Base-by-base conservation (phyloP, 2,888 invertebrate genomes). In the Dromius quadrimaculatus region DNA sequence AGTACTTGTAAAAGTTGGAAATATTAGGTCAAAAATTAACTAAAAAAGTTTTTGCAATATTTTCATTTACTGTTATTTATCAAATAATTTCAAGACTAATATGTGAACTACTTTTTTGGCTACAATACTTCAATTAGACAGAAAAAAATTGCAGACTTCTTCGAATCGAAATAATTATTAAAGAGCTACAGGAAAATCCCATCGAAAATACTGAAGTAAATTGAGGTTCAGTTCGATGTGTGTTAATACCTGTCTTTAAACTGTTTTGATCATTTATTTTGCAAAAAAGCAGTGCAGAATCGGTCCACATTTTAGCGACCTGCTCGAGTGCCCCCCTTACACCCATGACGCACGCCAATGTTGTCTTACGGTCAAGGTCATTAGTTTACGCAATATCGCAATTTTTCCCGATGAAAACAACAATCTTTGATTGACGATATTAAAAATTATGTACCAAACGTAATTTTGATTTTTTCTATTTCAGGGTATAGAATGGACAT, bases 401-500 rank as follows among this genome's bases (percentile, higher is more conserved):
- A 47, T 41, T 13, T 41, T 41, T 6, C 13, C 13, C 1, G 41
- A 13, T 11, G 36, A 8, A 36, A 11, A 36, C 9, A 36, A n/a
- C 11, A n/a, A 13, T n/a, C 36, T 15, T 41, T 15, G 5, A 41
- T 36, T 36, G 36, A n/a, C 41, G 15, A 11, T 2, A 19, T 36
- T 6, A 3, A 28, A 28, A 28, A 28, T 28, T 28, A 3, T 28
- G 28, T 28, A 28, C 28, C 8, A 5, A 3, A 5, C 8, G 28
- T 28, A 28, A 28, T 28, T 28, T 28, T 28, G 28, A 11, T 28
- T 2, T 54, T 23, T 54, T 13, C 1, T n/a, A n/a, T 50, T 72
- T 73, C 19, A 78, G 84, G 84, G 76, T 78, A 78, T 78, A 80
- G 80, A 77, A 85, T 84, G 85, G 84, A 85, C 77, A 79, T 81